Evolutionary conservation across 1,140 invertebrate species (phyloP).

Genomic region (Catajapyx aquilonaris): DNA sequence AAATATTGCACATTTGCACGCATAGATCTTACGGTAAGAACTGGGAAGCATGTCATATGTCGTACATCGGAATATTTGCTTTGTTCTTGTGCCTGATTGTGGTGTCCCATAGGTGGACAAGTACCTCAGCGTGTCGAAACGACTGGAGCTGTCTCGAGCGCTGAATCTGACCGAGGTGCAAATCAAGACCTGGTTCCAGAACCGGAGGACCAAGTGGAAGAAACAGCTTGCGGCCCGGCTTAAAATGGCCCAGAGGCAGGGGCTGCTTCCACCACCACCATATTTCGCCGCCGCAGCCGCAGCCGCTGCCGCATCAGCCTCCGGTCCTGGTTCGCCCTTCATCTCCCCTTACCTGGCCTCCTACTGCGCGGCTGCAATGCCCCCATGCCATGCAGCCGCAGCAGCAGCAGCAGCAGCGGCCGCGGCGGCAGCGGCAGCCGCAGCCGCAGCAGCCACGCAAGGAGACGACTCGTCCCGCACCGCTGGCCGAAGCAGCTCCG

Average conservation of each 20-base stretch:
- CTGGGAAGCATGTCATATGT: too few relatives aligned
- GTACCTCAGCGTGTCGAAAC: constrained; percentile 82
- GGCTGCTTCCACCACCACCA: constrained; percentile 44
- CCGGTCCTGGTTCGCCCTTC: neutral
- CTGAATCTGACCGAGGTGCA: constrained; percentile 82
- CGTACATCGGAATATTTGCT: too few relatives aligned
- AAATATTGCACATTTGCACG: too few relatives aligned
- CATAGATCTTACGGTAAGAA: too few relatives aligned
- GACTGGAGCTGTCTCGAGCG: constrained; percentile 76
- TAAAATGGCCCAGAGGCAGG: constrained; percentile 70
- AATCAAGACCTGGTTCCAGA: constrained; percentile 96
- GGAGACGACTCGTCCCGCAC: neutral
- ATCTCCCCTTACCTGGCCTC: too few relatives aligned
- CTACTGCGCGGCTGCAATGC: too few relatives aligned
- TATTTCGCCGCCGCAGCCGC: constrained; percentile 27
- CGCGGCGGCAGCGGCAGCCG: neutral
- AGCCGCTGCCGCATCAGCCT: neutral
- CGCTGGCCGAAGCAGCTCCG: neutral
- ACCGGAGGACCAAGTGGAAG: constrained; percentile 87
- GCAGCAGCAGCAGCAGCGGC: neutral
- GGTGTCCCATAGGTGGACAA: constrained; percentile 88
- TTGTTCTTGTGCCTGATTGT: too few relatives aligned
- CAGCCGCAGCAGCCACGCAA: too few relatives aligned
- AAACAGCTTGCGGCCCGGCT: constrained; percentile 75
- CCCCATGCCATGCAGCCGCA: neutral